Evolutionary conservation across 2,113 vertebrate genomes (phyloP).

Genomic region (Arothron firmamentum): DNA sequence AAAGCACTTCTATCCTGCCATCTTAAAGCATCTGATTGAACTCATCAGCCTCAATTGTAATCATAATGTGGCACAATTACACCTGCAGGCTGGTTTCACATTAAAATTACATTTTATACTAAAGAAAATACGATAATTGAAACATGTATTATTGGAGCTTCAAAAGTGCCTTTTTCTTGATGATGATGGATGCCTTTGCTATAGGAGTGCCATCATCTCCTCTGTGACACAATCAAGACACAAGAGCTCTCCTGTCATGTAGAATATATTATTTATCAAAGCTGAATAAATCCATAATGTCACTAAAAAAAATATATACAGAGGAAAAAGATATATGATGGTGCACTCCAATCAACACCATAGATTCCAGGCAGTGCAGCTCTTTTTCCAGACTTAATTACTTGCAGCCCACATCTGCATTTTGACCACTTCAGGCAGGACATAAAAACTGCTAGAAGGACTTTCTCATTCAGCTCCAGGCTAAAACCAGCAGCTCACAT

Average conservation of each 20-base stretch:
- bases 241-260: not conserved
- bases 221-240: not conserved
- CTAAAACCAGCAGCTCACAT: conserved; percentile 32
- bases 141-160: not conserved
- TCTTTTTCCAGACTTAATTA: conserved; percentile 1
- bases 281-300: not conserved
- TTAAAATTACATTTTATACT: not conserved
- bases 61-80: not conserved
- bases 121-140: not conserved
- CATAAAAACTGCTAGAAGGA: conserved; percentile 18
- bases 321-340: conserved; percentile 2
- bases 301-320: conserved; percentile 4
- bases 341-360: not conserved
- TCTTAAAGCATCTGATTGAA: no score
- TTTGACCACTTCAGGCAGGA: conserved; percentile 23
- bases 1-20: no score
- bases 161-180: conserved; percentile 1
- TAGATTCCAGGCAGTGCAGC: not conserved
- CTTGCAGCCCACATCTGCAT: not conserved
- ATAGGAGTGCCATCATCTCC: not conserved
- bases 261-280: not conserved
- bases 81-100: conserved; percentile 2
- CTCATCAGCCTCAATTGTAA: no score
- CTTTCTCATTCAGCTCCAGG: conserved; percentile 16
- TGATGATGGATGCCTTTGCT: not conserved